Evolutionary conservation across 2,888 invertebrate species (phyloP).

Genomic region (Cryptus armator): DNA sequence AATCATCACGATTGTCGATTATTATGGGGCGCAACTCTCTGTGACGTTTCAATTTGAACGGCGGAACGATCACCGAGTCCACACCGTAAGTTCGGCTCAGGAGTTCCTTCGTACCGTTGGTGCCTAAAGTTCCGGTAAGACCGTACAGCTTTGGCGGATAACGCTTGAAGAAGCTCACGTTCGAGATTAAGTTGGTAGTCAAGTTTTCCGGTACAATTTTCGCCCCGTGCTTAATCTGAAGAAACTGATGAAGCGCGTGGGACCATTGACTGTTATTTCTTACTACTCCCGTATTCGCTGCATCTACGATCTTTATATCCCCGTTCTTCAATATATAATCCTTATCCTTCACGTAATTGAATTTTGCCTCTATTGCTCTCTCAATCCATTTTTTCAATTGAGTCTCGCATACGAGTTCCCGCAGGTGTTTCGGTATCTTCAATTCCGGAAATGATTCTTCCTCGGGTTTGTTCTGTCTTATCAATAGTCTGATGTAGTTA

Average conservation of each 20-base stretch:
- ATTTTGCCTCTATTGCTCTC: constrained; percentile 76
- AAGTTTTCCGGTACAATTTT: constrained; percentile 78
- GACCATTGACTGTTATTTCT: constrained; percentile 81
- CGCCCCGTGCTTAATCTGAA: constrained; percentile 83
- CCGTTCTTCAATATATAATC: constrained; percentile 79
- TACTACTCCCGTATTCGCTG: constrained; percentile 81
- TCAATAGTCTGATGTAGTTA: constrained; percentile 60
- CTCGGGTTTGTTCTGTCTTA: constrained; percentile 26
- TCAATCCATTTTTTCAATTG: constrained; percentile 69
- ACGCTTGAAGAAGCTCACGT: constrained; percentile 77
- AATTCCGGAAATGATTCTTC: constrained; percentile 22
- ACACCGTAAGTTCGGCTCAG: constrained; percentile 76
- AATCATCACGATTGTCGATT: constrained; percentile 54
- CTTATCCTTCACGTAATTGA: constrained; percentile 73
- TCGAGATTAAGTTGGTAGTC: constrained; percentile 83
- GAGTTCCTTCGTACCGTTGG: constrained; percentile 76
- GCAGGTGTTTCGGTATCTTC: constrained; percentile 39
- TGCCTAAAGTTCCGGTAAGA: constrained; percentile 83
- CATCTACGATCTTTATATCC: constrained; percentile 78
- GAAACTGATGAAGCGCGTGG: constrained; percentile 83
- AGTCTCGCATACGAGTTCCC: constrained; percentile 14
- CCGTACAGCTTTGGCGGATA: constrained; percentile 79
- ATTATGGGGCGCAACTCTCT: constrained; percentile 72
- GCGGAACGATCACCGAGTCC: constrained; percentile 79
- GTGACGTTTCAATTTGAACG: constrained; percentile 75